A percentile compares a stretch with the other conserved stretches of the same genome.
phyloP scores from a whole-genome alignment of 2,797 vertebrate genomes.

The Diglossa cyanea region DNA sequence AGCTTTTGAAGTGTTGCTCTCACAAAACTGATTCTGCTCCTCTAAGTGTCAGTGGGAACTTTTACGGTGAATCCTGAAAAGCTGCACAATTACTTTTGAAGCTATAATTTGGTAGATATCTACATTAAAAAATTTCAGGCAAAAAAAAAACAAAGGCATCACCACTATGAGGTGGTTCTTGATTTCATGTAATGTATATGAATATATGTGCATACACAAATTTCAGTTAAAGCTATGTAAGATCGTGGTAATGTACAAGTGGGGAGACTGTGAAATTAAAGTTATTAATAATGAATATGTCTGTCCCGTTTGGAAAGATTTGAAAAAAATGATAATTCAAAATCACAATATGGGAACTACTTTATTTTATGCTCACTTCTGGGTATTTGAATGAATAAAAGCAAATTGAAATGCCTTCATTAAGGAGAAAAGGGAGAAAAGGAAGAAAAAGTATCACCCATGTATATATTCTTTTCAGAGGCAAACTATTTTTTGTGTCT shows the following conservation, averaged over 20 bases:
- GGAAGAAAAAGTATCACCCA: neutral
- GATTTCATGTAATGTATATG: neutral
- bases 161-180: neutral
- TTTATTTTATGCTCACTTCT: neutral
- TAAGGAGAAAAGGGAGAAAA: neutral
- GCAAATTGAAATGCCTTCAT: neutral
- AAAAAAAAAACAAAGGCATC: rapidly evolving
- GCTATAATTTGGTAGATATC: neutral
- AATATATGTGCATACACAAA: neutral
- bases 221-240: neutral
- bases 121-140: neutral
- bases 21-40: neutral
- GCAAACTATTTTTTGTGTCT: neutral
- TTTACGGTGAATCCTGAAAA: neutral
- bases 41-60: neutral
- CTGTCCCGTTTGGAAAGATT: neutral
- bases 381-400: neutral
- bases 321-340: neutral
- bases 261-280: neutral
- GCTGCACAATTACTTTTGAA: neutral
- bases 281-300: neutral
- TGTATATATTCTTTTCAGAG: neutral
- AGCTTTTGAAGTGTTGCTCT: neutral
- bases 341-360: neutral
- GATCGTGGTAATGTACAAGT: neutral